Evolutionary conservation across 2,888 invertebrate genomes (phyloP), one percentile per base, ranked within the genome.

Genomic region (Amiota communis): DNA sequence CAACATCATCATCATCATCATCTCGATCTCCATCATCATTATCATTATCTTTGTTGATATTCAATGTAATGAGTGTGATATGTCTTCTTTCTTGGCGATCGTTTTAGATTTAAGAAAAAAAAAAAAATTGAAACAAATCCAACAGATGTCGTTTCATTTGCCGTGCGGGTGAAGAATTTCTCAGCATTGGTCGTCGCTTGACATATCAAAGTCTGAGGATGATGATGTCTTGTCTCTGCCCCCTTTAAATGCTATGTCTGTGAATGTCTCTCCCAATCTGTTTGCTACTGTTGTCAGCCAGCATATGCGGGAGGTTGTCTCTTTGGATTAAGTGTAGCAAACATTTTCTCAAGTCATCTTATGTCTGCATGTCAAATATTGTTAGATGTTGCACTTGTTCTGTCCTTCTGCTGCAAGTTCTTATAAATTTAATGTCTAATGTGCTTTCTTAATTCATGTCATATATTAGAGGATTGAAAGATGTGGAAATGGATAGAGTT

Each of bases 21-120:
- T 36, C 36, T 36, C 36, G 36, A 36, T 36, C 36, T 36, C 36
- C 20, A 20, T 20, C 20, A 8, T 53, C 20, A 20, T 20, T 20
- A 8, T 53, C 20, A 20, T 20, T 20, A n/a, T 74, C 68, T 81
- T 75, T 80, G 76, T 81, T 81, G 81, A 82, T 83, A 83, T 81
- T 72, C 84, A 82, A 81, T 82, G 84, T 81, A 82, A 83, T 84
- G 81, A 81, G 83, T 80, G 78, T 79, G 84, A 83, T 83, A 84
- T 81, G 84, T 78, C 80, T 82, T 82, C 59, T 59, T 17, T 15
- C 59, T 59, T 59, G 10, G 17, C 20, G 17, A 59, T 53, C 53
- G 53, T 15, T 53, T 53, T 15, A 69, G 81, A 36, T 36, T 36
- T 6, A 36, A 36, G 3, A 23, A 23, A 23, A 3, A 23, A 23